phyloP scores from a whole-genome alignment of 1,140 invertebrate genomes.

The Drosophila nigrodunni region DNA sequence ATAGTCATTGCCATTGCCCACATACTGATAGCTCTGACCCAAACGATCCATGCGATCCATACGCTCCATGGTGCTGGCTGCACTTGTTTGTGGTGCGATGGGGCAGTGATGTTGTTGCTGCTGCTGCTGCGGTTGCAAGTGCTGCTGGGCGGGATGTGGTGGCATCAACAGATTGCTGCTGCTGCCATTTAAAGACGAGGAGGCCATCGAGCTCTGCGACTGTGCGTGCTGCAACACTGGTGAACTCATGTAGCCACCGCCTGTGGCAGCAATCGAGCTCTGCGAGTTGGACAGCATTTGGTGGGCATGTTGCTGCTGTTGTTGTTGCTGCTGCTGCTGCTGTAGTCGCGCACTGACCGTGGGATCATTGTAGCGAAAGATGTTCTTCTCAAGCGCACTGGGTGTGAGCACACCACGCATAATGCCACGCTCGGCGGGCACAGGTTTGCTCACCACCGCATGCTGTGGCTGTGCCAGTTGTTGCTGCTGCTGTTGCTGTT shows the following conservation, averaged over 20 bases:
- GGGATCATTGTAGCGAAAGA: conserved; percentile 89
- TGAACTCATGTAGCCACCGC: conserved; percentile 47
- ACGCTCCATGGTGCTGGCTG: conserved; percentile 81
- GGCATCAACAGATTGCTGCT: conserved; percentile 68
- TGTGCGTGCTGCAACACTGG: conserved; percentile 84
- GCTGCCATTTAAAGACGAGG: conserved; percentile 84
- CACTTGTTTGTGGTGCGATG: conserved; percentile 77
- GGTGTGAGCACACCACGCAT: conserved; percentile 82
- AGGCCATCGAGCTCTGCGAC: conserved; percentile 86
- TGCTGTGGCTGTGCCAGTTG: conserved; percentile 79
- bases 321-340: conserved; percentile 45
- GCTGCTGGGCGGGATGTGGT: conserved; percentile 43
- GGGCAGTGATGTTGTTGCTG: conserved; percentile 73
- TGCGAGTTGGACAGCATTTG: conserved; percentile 80
- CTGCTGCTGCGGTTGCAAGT: conserved; percentile 36
- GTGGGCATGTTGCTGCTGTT: conserved; percentile 44
- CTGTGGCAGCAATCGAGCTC: conserved; percentile 65
- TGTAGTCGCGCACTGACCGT: conserved; percentile 85
- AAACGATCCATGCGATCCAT: conserved; percentile 59
- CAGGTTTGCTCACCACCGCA: conserved; percentile 71
- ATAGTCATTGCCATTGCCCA: conserved; percentile 65
- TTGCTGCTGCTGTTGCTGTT: conserved; percentile 57
- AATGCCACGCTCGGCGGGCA: conserved; percentile 79
- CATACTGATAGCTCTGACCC: conserved; percentile 54
- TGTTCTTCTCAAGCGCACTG: conserved; percentile 86